Evolutionary conservation across 2,888 invertebrate species (phyloP).

Genomic region (Ophraella communa): DNA sequence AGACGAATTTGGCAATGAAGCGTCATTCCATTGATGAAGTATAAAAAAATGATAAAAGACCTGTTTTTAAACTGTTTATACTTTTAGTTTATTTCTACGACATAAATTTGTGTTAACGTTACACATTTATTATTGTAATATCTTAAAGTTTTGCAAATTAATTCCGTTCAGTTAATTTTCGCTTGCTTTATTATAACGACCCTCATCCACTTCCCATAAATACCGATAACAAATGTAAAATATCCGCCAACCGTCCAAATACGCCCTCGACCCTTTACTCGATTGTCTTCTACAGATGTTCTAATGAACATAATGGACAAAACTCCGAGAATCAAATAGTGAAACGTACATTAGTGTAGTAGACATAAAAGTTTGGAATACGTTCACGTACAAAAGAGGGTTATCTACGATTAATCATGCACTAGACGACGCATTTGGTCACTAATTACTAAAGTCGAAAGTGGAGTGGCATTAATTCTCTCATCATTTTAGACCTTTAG

Average conservation of each 20-base stretch:
- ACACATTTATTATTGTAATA: too few relatives aligned
- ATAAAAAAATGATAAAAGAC: too few relatives aligned
- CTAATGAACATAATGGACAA: slow-evolving; percentile 36
- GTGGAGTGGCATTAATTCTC: slow-evolving; percentile 33
- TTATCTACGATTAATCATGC: slow-evolving; percentile 42
- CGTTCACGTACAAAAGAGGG: slow-evolving; percentile 33
- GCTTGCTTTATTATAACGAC: not conserved
- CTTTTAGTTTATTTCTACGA: too few relatives aligned
- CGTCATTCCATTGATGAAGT: too few relatives aligned
- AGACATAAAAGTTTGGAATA: slow-evolving; percentile 37
- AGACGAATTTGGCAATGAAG: too few relatives aligned
- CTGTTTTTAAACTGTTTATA: too few relatives aligned
- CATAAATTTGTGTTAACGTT: too few relatives aligned
- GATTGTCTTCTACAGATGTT: slow-evolving; percentile 36
- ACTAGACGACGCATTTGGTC: slow-evolving; percentile 40
- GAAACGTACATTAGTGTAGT: slow-evolving; percentile 15
- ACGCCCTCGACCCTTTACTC: slow-evolving; percentile 5
- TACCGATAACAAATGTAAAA: not conserved
- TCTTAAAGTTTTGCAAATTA: not conserved
- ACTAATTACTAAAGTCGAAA: slow-evolving; percentile 43
- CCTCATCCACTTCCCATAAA: not conserved
- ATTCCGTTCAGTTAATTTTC: not conserved
- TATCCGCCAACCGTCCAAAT: not conserved
- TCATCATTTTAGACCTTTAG: slow-evolving; percentile 29
- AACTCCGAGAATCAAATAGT: slow-evolving; percentile 27